Evolutionary conservation across 2,888 invertebrate species (phyloP).

Genomic region (Mantis religiosa): DNA sequence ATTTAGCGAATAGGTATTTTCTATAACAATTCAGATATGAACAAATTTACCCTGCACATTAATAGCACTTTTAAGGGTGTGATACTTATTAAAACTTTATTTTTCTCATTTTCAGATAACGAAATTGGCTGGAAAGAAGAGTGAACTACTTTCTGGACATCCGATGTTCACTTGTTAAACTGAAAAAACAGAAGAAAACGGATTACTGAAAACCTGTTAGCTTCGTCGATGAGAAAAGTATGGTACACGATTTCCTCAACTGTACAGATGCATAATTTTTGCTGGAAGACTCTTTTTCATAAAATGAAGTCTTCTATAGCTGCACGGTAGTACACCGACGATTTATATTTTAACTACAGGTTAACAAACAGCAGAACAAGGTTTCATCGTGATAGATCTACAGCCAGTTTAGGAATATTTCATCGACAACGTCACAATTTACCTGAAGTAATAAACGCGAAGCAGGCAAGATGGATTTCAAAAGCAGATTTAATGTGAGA

Average conservation of each 20-base stretch:
- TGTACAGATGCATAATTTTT: neutral
- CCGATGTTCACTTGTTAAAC: too few species aligned
- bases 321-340: neutral
- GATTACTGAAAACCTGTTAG: neutral
- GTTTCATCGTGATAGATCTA: too few species aligned
- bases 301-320: neutral
- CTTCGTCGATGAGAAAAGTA: neutral
- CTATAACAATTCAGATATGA: too few species aligned
- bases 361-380: too few species aligned
- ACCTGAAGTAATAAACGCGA: neutral
- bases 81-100: neutral
- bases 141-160: neutral
- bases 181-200: neutral
- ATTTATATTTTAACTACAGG: too few species aligned
- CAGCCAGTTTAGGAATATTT: neutral
- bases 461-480: neutral
- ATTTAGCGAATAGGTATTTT: too few species aligned
- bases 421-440: neutral
- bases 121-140: neutral
- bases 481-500: constrained; percentile 26
- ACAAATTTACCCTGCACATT: too few species aligned
- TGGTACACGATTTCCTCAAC: neutral
- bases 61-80: too few species aligned
- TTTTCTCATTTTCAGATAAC: neutral
- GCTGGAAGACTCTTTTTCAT: neutral